A percentile compares a stretch with the other conserved stretches of the same genome.
phyloP scores from a whole-genome alignment of 2,797 vertebrate genomes.

The Phataginus tetradactyla region DNA sequence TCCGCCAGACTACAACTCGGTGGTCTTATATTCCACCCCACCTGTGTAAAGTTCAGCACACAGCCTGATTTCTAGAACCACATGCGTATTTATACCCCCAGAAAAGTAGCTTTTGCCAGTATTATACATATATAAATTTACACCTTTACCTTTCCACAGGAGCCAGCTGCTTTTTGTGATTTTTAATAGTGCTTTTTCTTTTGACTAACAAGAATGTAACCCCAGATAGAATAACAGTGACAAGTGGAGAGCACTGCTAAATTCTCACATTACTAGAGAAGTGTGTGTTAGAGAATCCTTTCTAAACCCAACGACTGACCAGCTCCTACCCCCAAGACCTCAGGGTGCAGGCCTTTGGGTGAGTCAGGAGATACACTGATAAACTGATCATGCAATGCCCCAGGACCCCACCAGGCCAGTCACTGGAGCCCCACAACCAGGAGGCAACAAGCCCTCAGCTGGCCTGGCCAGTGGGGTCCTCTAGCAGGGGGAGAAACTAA shows the following conservation, averaged over 20 bases:
- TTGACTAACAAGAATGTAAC: slow-evolving; percentile 80
- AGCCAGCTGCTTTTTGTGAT: slow-evolving; percentile 59
- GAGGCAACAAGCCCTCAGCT: not conserved
- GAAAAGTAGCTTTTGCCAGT: slow-evolving; percentile 68
- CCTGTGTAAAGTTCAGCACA: slow-evolving; percentile 68
- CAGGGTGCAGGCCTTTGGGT: not conserved
- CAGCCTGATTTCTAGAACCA: slow-evolving; percentile 31
- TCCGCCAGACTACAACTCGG: slow-evolving; percentile 90
- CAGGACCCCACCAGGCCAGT: not conserved
- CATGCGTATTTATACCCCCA: slow-evolving; percentile 31
- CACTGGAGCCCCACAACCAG: not conserved
- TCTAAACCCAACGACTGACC: not conserved
- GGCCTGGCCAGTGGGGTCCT: not conserved
- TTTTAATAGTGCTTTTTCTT: slow-evolving; percentile 62
- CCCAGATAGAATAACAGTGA: slow-evolving; percentile 54
- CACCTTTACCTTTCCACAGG: slow-evolving; percentile 32
- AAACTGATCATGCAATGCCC: not conserved
- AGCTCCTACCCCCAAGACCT: not conserved
- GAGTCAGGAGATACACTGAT: not conserved
- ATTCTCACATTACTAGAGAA: not conserved
- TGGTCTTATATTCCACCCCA: slow-evolving; percentile 86
- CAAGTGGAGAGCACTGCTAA: not conserved
- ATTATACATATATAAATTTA: slow-evolving; percentile 50
- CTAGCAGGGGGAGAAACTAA: not conserved
- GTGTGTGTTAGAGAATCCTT: not conserved